phyloP scores from a whole-genome alignment of 2,113 vertebrate genomes.

The Mionectes macconnelli region DNA sequence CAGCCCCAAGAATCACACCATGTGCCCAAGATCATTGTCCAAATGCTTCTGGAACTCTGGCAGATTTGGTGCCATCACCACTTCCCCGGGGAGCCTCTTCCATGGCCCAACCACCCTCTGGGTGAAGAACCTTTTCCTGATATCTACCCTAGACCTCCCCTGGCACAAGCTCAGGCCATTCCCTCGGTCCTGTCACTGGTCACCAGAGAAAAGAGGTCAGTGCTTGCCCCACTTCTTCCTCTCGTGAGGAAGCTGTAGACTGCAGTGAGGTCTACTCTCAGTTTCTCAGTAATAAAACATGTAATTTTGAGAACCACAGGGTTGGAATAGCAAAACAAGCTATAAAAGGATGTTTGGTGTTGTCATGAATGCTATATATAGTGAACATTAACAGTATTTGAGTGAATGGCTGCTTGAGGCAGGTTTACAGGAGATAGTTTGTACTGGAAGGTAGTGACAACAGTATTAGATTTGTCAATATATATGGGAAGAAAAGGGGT shows the following conservation, averaged over 20 bases:
- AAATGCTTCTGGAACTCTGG: not conserved
- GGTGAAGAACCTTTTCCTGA: not conserved
- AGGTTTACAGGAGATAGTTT: not conserved
- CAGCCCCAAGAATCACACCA: too few relatives aligned
- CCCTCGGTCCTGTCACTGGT: rapidly evolving
- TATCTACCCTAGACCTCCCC: not conserved
- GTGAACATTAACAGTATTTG: not conserved
- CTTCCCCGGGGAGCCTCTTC: not conserved
- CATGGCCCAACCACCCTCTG: rapidly evolving
- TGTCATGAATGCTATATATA: not conserved
- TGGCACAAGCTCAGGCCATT: rapidly evolving
- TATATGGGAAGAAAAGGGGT: not conserved
- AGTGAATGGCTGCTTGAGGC: not conserved
- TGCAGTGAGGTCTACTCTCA: not conserved
- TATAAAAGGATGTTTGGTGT: not conserved
- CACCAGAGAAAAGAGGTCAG: not conserved
- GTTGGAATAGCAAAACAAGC: not conserved
- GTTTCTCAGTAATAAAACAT: not conserved
- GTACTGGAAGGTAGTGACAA: not conserved
- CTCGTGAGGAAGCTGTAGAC: not conserved
- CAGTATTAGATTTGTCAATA: not conserved
- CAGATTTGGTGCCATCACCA: not conserved
- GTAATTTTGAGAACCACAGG: not conserved
- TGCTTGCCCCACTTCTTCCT: not conserved
- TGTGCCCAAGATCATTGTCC: not conserved